Conservation (phyloP, 2,888 invertebrate species). For the Epinotia ramella region DNA sequence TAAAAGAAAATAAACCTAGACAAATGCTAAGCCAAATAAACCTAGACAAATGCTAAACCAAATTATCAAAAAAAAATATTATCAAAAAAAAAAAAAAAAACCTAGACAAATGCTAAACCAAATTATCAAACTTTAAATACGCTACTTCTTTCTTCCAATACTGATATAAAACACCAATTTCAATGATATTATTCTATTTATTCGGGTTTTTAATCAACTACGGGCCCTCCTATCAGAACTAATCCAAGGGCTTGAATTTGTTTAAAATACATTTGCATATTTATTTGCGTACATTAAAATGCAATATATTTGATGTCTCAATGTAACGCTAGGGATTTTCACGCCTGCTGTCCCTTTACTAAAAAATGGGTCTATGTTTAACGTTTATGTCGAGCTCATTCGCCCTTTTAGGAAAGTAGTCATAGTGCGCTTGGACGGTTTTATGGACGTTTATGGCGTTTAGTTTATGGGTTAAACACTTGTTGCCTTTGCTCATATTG, state of each 20-base stretch:
- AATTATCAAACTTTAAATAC: neutral
- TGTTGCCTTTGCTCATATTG: slow-evolving; percentile 46
- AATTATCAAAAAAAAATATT: no score
- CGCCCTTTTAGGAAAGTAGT: neutral
- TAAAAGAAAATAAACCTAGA: no score
- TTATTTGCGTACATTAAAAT: slow-evolving; percentile 76
- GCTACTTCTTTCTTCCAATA: neutral
- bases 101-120: neutral
- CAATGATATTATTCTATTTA: slow-evolving; percentile 29
- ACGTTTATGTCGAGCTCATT: neutral
- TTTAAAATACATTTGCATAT: slow-evolving; percentile 69
- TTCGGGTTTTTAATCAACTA: slow-evolving; percentile 28
- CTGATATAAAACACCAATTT: neutral
- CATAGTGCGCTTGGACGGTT: slow-evolving; percentile 45
- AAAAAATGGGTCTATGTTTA: slow-evolving; percentile 7
- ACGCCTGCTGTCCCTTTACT: slow-evolving; percentile 51
- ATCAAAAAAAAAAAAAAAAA: no score
- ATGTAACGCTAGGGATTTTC: slow-evolving; percentile 51
- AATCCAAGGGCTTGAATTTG: slow-evolving; percentile 54
- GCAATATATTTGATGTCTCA: slow-evolving; percentile 73
- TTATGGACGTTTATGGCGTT: slow-evolving; percentile 51
- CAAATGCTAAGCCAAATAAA: no score
- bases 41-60: neutral
- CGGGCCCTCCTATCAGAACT: slow-evolving; percentile 15
- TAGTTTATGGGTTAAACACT: slow-evolving; percentile 52